Conservation (phyloP, 2,797 vertebrate species). For the Xerus rutilus region DNA sequence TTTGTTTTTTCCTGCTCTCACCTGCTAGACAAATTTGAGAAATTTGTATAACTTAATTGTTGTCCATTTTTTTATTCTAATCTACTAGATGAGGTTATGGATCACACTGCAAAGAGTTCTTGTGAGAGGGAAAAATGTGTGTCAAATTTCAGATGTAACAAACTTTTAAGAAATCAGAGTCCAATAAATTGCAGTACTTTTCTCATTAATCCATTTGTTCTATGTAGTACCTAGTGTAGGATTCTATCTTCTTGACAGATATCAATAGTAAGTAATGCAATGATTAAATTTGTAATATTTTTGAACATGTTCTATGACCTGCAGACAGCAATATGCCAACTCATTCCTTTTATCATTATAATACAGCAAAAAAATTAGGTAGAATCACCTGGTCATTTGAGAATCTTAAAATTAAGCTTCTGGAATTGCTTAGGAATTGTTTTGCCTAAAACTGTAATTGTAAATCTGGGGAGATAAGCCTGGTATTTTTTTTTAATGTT, state of each 20-base stretch:
- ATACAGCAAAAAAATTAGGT: background rate
- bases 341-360: background rate
- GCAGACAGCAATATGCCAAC: background rate
- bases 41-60: background rate
- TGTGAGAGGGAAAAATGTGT: background rate
- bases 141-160: background rate
- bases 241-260: background rate
- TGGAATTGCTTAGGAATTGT: background rate
- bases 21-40: background rate
- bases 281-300: background rate
- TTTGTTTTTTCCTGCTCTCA: background rate
- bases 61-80: background rate
- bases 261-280: background rate
- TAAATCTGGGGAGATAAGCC: background rate
- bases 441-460: background rate
- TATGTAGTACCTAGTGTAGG: background rate
- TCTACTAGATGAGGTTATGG: background rate
- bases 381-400: background rate
- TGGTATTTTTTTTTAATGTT: background rate
- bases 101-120: background rate
- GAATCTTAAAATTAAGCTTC: background rate
- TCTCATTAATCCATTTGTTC: background rate
- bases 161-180: background rate
- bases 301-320: background rate
- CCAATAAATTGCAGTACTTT: background rate